A percentile compares a stretch with the other conserved stretches of the same genome.
phyloP scores from a whole-genome alignment of 2,113 vertebrate genomes.

The Pycnonotus jocosus region DNA sequence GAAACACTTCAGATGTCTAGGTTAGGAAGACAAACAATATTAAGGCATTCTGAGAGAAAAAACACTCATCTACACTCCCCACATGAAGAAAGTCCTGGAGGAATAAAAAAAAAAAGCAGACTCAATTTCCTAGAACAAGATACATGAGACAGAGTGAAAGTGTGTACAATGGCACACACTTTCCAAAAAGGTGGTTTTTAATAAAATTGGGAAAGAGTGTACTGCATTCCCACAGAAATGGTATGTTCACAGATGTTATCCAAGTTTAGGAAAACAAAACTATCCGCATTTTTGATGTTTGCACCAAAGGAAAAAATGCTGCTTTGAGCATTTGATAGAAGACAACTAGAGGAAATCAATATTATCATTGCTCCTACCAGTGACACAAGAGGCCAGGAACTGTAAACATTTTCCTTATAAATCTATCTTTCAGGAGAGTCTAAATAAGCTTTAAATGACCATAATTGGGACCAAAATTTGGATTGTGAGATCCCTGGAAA shows the following conservation, averaged over 20 bases:
- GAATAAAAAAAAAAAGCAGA: conserved; percentile 3
- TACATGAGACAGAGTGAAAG: conserved; percentile 31
- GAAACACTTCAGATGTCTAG: conserved; percentile 19
- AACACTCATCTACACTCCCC: background rate
- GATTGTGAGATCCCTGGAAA: conserved; percentile 36
- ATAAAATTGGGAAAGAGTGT: conserved; percentile 51
- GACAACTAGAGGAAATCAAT: conserved; percentile 56
- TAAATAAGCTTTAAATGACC: conserved; percentile 28
- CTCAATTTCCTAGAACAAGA: conserved; percentile 52
- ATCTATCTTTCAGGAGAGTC: conserved; percentile 31
- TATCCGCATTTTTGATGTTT: conserved; percentile 58
- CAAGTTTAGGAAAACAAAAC: conserved; percentile 62
- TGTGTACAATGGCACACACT: background rate
- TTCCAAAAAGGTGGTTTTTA: conserved; percentile 60
- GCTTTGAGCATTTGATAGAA: conserved; percentile 48
- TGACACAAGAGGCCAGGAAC: conserved; percentile 29
- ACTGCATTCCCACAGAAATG: conserved; percentile 57
- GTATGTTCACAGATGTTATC: conserved; percentile 27
- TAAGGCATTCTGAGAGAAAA: background rate
- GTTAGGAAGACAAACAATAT: conserved; percentile 7
- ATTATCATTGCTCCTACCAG: conserved; percentile 1
- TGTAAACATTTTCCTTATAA: conserved; percentile 63
- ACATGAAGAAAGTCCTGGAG: background rate
- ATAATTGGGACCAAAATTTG: background rate
- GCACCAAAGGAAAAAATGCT: conserved; percentile 46